These are phyloP conservation scores for Heliconius aoede DNA, from an alignment of 2,888 invertebrate genomes.

Conservation along the genomic window DNA sequence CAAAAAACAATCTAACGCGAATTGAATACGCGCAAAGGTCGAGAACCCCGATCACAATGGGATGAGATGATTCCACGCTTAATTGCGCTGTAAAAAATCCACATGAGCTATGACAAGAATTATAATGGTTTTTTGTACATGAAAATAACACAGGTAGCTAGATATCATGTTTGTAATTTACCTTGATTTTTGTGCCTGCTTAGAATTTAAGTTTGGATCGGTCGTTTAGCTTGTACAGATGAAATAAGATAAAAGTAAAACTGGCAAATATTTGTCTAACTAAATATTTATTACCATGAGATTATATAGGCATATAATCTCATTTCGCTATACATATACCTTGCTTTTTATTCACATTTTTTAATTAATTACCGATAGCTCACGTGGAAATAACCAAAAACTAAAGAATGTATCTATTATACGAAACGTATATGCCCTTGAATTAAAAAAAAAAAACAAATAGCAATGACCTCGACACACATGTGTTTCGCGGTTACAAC, in stretches of 20 bases:
- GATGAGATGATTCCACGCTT: slow-evolving; percentile 62
- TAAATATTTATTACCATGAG: no score
- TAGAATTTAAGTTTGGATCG: slow-evolving; percentile 9
- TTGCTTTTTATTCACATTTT: slow-evolving; percentile 1
- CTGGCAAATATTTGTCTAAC: background rate
- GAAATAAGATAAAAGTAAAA: background rate
- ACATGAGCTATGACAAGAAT: slow-evolving; percentile 33
- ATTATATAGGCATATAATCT: no score
- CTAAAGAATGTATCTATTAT: slow-evolving; percentile 37
- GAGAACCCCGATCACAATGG: slow-evolving; percentile 70
- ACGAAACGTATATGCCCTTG: slow-evolving; percentile 67
- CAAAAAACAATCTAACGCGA: slow-evolving; percentile 60
- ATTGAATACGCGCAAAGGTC: slow-evolving; percentile 68
- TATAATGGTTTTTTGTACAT: slow-evolving; percentile 2
- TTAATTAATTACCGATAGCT: background rate
- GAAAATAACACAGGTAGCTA: slow-evolving; percentile 24
- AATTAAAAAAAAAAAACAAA: slow-evolving; percentile 76
- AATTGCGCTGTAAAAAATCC: slow-evolving; percentile 57
- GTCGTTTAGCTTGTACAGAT: background rate
- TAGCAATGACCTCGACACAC: slow-evolving; percentile 80
- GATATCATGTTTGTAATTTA: background rate
- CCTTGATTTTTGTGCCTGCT: slow-evolving; percentile 12
- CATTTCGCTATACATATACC: no score
- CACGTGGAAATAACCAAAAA: slow-evolving; percentile 19
- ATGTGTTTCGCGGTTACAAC: slow-evolving; percentile 59